Evolutionary conservation across 1,140 invertebrate genomes (phyloP), one percentile per base, ranked within the genome.

Genomic region (Melitaea cinxia): DNA sequence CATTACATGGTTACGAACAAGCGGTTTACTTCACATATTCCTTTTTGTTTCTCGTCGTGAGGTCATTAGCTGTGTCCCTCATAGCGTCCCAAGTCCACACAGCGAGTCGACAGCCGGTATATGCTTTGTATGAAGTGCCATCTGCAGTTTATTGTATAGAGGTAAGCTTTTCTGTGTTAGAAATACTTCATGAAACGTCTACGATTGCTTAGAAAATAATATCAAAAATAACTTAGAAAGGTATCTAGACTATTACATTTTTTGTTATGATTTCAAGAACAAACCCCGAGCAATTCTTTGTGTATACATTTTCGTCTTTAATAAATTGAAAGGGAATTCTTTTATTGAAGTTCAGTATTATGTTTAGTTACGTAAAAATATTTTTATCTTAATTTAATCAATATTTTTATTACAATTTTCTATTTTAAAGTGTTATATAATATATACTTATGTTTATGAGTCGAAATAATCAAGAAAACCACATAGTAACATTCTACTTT

Each of bases 11-110:
- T 30, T 70, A 90, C 17, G 81, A 92, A 55, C 89, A 93, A 50
- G 89, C 89, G 4, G 67, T 91, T 2, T 94, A 94, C 68, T 93
- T 93, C 58, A 91, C 89, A 49, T 93, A 89, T 64, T 94, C 93
- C 0, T 93, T 94, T 67, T 86, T 91, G 23, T 93, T 93, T 69
- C 73, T 94, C 9, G 66, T 94, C 14, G 68, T 88, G 0, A 85
- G 93, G 55, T 92, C 92, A 0, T 72, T 89, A 4, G 86, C 91
- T 0, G 92, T 94, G 0, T 93, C 92, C 0, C 68, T 94, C 17
- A 91, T 88, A 23, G 92, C 92, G 1, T 91, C 93, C 0, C 76
- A 85, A 3, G 86, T 94, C 10, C 87, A 94, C 55, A 91, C 93
- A 9, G 90, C 92, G 23, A 92, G 93, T 30, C 78, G 88, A 6